Evolutionary conservation across 2,888 invertebrate genomes (phyloP).

Genomic region (Sarcophaga carnaria): DNA sequence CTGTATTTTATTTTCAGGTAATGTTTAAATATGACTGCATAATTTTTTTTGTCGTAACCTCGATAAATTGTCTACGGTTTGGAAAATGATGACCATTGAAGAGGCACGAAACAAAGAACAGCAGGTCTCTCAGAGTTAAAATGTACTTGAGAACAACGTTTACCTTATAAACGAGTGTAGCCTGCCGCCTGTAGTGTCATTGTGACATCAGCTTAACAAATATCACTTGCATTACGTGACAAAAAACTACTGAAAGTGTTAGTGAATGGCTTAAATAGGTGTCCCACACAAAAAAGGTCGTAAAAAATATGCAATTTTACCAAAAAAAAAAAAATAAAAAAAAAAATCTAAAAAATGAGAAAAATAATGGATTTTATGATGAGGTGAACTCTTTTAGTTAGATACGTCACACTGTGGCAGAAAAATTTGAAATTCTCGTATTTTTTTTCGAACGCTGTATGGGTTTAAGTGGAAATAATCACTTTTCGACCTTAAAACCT

Average conservation of each 20-base stretch:
- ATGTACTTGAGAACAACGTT: conserved; percentile 48
- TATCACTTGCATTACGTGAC: conserved; percentile 59
- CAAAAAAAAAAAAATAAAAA: conserved; percentile 1
- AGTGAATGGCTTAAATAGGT: conserved; percentile 61
- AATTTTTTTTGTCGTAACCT: conserved; percentile 35
- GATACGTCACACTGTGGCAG: conserved; percentile 48
- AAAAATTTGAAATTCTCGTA: conserved; percentile 54
- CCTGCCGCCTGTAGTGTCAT: conserved; percentile 37
- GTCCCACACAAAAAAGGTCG: neutral
- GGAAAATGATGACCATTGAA: conserved; percentile 33
- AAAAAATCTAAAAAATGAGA: neutral
- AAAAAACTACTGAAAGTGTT: conserved; percentile 67
- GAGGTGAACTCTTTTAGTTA: neutral
- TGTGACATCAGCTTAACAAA: conserved; percentile 37
- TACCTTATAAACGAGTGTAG: neutral
- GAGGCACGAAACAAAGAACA: conserved; percentile 33
- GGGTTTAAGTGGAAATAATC: conserved; percentile 43
- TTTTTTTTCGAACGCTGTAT: conserved; percentile 30
- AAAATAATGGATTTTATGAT: neutral
- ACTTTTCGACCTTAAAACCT: conserved; percentile 57
- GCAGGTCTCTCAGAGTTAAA: conserved; percentile 27
- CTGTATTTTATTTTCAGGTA: conserved; percentile 18
- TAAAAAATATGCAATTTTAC: conserved; percentile 35
- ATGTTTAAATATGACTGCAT: neutral
- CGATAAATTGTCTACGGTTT: conserved; percentile 57